Evolutionary conservation across 2,888 invertebrate species (phyloP).

Genomic region (Busseola fusca): DNA sequence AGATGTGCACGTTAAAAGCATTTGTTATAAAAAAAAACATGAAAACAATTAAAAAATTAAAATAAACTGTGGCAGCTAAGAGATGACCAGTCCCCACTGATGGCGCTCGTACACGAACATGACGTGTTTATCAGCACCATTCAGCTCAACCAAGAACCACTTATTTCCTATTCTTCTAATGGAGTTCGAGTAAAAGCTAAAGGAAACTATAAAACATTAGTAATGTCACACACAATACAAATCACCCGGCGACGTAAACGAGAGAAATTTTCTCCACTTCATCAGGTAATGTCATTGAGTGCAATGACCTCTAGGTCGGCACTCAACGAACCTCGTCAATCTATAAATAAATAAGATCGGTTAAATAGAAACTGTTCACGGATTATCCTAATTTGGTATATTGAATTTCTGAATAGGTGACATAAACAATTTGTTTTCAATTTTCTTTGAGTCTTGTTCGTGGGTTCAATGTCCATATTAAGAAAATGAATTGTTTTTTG

Average conservation of each 20-base stretch:
- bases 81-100: no score
- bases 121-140: no score
- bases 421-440: neutral
- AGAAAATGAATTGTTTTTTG: neutral
- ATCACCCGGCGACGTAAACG: slow-evolving; percentile 10
- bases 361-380: slow-evolving; percentile 13
- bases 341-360: slow-evolving; percentile 25
- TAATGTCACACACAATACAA: slow-evolving; percentile 6
- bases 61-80: no score
- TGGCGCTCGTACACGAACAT: no score
- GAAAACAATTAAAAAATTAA: no score
- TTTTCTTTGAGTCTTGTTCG: neutral
- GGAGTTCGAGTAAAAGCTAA: neutral
- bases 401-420: neutral
- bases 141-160: no score
- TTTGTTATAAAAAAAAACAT: no score
- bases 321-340: slow-evolving; percentile 34
- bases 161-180: neutral
- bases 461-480: neutral
- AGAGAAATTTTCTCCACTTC: slow-evolving; percentile 37
- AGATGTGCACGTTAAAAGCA: no score
- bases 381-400: slow-evolving; percentile 19
- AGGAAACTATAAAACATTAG: slow-evolving; percentile 20
- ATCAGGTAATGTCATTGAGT: slow-evolving; percentile 16
- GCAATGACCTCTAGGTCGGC: slow-evolving; percentile 13